Base-by-base conservation (phyloP, 2,113 vertebrate genomes). In the Girardinichthys multiradiatus region DNA sequence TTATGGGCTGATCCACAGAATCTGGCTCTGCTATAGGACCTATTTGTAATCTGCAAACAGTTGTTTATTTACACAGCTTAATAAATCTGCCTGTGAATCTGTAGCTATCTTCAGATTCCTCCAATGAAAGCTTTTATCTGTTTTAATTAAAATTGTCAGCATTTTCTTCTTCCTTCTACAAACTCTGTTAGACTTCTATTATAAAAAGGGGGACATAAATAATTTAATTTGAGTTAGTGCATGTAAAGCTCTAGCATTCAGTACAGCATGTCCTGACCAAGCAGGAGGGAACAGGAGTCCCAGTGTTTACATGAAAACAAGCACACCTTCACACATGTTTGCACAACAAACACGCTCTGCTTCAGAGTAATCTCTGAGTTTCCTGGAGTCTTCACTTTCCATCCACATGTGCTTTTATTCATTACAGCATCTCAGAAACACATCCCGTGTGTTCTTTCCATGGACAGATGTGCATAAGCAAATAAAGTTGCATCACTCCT, bases 231-330 rank as follows among this genome's bases (percentile, higher is more conserved):
- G 81, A 85, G 64, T 31, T 64, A 54, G 21, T 76, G 9, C 21
- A 28, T 75, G 17, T 64, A 26, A 64, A 70, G 60, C 63, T 42
- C 19, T 14, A 7, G 64, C 51, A 26, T 59, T 45, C n/a, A 51
- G 70, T 70, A 75, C 66, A 78, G 35, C 71, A 7, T 69, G 75
- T 30, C 48, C 45, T 21, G 59, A 81, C 80, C 76, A 57, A 31
- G 21, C 66, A 35, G 64, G 10, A 54, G 64, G 67, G 54, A 73
- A 72, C 64, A 86, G 78, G 69, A 64, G 72, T 11, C 27, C 71
- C 60, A 19, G 27, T 89, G 87, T 90, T 92, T 81, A 89, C 74
- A 78, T 87, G 48, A 89, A 90, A 91, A 91, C 88, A 88, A 68
- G 54, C n/a, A 73, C 54, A 79, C 61, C 12, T 80, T 79, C 75